A percentile compares a stretch with the other conserved stretches of the same genome.
Evolutionary conservation across 2,113 vertebrate species (phyloP).

Genomic region (Anhinga anhinga): DNA sequence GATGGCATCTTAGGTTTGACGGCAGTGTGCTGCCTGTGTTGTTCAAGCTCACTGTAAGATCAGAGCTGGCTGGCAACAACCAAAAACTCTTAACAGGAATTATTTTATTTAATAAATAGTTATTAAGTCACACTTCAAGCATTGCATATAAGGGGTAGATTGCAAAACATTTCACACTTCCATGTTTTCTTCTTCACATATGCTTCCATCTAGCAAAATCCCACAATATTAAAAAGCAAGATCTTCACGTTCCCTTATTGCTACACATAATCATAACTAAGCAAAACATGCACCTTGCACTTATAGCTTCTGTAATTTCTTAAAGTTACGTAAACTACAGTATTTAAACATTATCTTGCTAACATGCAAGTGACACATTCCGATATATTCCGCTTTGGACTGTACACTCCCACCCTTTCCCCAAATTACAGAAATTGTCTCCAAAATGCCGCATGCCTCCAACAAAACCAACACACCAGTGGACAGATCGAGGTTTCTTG

Average conservation of each 20-base stretch:
- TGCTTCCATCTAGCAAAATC: not conserved
- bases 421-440: not conserved
- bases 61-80: not conserved
- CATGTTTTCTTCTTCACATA: not conserved
- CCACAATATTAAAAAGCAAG: not conserved
- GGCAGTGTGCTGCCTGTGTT: accelerated
- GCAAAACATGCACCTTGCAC: not conserved
- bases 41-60: not conserved
- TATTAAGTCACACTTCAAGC: not conserved
- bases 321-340: not conserved
- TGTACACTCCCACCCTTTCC: not conserved
- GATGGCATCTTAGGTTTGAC: not conserved
- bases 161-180: not conserved
- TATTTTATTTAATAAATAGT: not conserved
- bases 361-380: not conserved
- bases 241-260: not conserved
- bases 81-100: not conserved
- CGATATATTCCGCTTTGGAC: not conserved
- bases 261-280: not conserved
- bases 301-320: not conserved
- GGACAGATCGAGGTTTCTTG: not conserved
- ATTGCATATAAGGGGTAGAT: not conserved
- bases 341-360: not conserved
- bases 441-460: not conserved
- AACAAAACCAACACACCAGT: not conserved